phyloP scores from a whole-genome alignment of 2,888 invertebrate species.

The Drosophila cyrtoloma region DNA sequence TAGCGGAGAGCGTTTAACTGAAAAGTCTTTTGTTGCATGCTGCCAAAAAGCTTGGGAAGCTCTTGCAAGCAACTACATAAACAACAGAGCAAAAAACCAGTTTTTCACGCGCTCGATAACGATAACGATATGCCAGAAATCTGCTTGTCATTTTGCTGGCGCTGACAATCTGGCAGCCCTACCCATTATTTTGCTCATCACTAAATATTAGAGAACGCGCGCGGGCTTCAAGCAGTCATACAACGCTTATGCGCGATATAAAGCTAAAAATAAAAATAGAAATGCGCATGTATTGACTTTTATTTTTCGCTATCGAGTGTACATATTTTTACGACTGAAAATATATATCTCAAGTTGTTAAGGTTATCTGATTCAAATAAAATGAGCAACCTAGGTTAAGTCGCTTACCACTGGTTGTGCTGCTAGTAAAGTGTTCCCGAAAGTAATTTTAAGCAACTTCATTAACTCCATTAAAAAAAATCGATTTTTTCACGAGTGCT shows the following conservation, averaged over 20 bases:
- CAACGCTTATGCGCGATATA: neutral
- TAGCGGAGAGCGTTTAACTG: slow-evolving; percentile 63
- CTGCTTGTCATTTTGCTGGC: slow-evolving; percentile 28
- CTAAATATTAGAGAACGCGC: neutral
- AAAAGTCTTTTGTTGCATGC: slow-evolving; percentile 65
- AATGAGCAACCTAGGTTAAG: neutral
- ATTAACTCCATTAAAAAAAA: slow-evolving; percentile 6
- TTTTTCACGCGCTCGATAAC: slow-evolving; percentile 53
- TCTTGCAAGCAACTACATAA: slow-evolving; percentile 20
- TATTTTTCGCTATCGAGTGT: neutral
- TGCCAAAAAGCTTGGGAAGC: slow-evolving; percentile 58
- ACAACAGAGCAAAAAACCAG: slow-evolving; percentile 42
- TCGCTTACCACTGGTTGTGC: neutral
- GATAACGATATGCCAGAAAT: slow-evolving; percentile 16
- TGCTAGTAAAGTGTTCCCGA: slow-evolving; percentile 49
- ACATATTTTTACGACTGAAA: neutral
- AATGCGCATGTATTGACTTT: no score
- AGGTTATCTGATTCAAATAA: neutral
- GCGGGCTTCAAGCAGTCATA: neutral
- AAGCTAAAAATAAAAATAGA: neutral
- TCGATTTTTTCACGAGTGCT: slow-evolving; percentile 39
- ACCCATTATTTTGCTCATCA: neutral
- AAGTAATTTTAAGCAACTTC: slow-evolving; percentile 32
- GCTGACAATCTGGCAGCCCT: neutral
- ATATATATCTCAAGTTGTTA: neutral